phyloP scores from a whole-genome alignment of 2,113 vertebrate species.

The Tinamus guttatus region DNA sequence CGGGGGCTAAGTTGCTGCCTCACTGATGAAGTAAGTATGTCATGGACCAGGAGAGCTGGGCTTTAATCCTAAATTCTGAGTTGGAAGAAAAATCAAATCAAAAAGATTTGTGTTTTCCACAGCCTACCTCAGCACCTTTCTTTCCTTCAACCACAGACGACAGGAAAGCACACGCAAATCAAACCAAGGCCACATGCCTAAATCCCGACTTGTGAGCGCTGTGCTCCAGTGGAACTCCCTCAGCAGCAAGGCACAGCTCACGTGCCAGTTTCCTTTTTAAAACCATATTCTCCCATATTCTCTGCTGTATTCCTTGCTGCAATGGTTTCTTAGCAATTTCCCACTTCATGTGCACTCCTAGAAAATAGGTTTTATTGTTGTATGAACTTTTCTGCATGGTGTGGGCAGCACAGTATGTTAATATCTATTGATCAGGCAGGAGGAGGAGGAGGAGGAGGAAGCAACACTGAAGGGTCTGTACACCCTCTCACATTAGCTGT shows the following conservation, averaged over 20 bases:
- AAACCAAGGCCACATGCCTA: neutral
- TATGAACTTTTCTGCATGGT: neutral
- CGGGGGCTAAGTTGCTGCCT: neutral
- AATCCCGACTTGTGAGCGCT: rapidly evolving
- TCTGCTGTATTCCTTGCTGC: neutral
- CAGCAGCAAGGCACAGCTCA: rapidly evolving
- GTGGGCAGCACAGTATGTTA: neutral
- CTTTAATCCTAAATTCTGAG: neutral
- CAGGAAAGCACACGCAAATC: neutral
- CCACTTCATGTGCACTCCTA: neutral
- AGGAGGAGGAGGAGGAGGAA: neutral
- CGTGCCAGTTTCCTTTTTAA: neutral
- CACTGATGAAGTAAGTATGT: neutral
- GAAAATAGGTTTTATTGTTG: neutral
- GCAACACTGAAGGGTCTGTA: neutral
- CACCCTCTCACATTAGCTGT: neutral
- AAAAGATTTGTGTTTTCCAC: neutral
- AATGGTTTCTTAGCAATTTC: neutral
- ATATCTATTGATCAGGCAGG: neutral
- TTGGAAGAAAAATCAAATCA: neutral
- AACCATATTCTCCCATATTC: neutral
- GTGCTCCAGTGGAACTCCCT: neutral
- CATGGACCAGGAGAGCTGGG: neutral
- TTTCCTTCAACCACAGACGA: neutral
- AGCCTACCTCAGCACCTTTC: neutral